These are phyloP conservation scores for Phyto melanocephala DNA, from an alignment of 2,888 invertebrate species.

Conservation along the genomic window DNA sequence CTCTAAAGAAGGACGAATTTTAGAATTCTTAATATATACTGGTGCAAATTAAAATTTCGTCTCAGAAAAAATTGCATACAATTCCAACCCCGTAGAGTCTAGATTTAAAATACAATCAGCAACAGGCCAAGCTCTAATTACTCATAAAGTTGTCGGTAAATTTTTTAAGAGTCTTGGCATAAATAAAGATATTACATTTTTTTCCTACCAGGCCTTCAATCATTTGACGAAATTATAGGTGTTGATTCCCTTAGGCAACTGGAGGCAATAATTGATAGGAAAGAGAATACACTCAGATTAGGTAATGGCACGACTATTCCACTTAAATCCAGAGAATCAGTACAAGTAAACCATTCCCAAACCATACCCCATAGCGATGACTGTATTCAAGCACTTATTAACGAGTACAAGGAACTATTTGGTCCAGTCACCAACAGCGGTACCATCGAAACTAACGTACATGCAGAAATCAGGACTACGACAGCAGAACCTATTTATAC, in stretches of 20 bases:
- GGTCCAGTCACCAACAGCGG: constrained; percentile 35
- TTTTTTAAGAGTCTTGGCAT: constrained; percentile 15
- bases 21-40: constrained; percentile 47
- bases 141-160: not conserved
- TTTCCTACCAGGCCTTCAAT: constrained; percentile 1
- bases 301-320: not conserved
- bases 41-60: constrained; percentile 22
- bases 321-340: not conserved
- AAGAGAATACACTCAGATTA: not conserved
- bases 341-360: not conserved
- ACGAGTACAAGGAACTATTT: constrained; percentile 23
- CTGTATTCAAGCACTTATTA: not conserved
- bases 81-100: not conserved
- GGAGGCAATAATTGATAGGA: constrained; percentile 15
- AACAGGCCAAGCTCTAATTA: not conserved
- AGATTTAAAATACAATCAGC: constrained; percentile 13
- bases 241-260: constrained; percentile 5
- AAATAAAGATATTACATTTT: not conserved
- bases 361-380: not conserved
- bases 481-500: constrained; percentile 54
- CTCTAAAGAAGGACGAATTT: constrained; percentile 1
- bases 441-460: constrained; percentile 35
- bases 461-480: constrained; percentile 52
- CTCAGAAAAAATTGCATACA: not conserved
- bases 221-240: constrained; percentile 38